Percentiles rank a stretch among this genome's conserved stretches.
These are phyloP conservation scores for Metopolophium dirhodum DNA, from an alignment of 1,140 invertebrate genomes.

Conservation along the genomic window DNA sequence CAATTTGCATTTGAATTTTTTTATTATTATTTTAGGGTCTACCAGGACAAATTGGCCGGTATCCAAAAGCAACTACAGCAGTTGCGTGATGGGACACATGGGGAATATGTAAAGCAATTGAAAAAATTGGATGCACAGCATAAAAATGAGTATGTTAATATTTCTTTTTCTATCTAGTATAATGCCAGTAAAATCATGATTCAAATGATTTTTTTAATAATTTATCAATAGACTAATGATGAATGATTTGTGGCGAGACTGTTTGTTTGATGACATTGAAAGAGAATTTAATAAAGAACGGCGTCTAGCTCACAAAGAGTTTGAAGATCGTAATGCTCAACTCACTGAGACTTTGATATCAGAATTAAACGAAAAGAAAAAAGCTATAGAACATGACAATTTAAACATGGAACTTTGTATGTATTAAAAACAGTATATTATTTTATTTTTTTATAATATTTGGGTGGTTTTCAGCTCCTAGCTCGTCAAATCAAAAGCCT, in stretches of 20 bases:
- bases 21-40: constrained; percentile 69
- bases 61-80: constrained; percentile 90
- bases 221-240: constrained; percentile 68
- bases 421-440: neutral
- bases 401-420: constrained; percentile 86
- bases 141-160: constrained; percentile 70
- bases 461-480: constrained; percentile 55
- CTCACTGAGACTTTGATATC: constrained; percentile 86
- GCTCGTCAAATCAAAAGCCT: constrained; percentile 70
- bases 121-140: constrained; percentile 83
- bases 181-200: neutral
- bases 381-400: constrained; percentile 86
- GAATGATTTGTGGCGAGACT: constrained; percentile 84
- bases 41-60: constrained; percentile 88
- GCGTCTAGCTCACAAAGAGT: constrained; percentile 85
- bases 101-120: constrained; percentile 83
- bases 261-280: constrained; percentile 85
- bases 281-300: constrained; percentile 87
- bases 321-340: constrained; percentile 94
- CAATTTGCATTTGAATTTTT: neutral
- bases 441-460: constrained; percentile 65
- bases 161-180: constrained; percentile 35
- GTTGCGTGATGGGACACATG: constrained; percentile 83
- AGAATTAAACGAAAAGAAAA: constrained; percentile 89
- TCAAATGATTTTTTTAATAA: neutral